Conservation (phyloP, 2,113 vertebrate genomes). For the Lichenostomus cassidix region DNA sequence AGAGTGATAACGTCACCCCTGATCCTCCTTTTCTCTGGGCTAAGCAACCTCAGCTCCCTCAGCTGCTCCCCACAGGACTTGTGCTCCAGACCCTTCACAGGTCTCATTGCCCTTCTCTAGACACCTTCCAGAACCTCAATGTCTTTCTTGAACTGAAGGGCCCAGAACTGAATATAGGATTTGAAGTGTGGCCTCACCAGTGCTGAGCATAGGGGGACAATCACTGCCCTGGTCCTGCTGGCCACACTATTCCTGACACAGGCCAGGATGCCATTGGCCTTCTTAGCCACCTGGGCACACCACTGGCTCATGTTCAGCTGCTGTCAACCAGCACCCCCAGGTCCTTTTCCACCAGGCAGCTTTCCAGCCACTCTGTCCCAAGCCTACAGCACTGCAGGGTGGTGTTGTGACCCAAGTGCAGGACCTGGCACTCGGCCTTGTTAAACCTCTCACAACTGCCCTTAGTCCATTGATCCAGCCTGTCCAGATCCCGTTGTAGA, state of each 20-base stretch:
- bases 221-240: background rate
- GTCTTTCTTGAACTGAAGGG: accelerated
- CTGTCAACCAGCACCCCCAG: accelerated
- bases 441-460: background rate
- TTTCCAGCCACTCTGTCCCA: background rate
- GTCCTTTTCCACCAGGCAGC: background rate
- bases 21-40: background rate
- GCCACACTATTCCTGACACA: background rate
- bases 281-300: background rate
- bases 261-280: background rate
- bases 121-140: accelerated
- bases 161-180: background rate
- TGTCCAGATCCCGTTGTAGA: background rate
- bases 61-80: accelerated
- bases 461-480: accelerated
- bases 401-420: background rate
- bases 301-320: background rate
- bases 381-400: background rate
- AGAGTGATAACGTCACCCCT: background rate
- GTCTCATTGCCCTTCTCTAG: background rate
- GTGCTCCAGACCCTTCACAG: background rate
- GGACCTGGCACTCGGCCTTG: background rate
- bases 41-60: background rate
- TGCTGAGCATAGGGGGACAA: accelerated
- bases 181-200: background rate